Conservation (phyloP, 2,113 vertebrate genomes). For the Hippocampus comes region DNA sequence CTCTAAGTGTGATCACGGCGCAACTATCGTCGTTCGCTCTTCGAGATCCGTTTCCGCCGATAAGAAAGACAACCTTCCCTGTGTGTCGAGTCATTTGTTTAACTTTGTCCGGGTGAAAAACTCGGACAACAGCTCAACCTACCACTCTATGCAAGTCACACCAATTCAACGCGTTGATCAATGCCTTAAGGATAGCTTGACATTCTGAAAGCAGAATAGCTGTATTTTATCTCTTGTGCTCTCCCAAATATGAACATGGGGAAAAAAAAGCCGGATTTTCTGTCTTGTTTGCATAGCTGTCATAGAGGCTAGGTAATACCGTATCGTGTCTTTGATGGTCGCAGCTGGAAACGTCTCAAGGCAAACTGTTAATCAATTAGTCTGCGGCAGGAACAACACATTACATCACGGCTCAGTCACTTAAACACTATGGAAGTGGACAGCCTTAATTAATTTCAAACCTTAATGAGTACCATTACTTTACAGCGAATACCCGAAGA, state of each 20-base stretch:
- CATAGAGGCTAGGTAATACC: background rate
- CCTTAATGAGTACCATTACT: background rate
- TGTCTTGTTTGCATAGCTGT: background rate
- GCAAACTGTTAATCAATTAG: constrained; percentile 29
- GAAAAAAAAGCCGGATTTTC: constrained; percentile 10
- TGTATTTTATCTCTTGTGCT: constrained; percentile 49
- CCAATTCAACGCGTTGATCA: constrained; percentile 46
- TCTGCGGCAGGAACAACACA: constrained; percentile 4
- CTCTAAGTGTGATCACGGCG: too few species aligned
- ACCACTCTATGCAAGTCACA: constrained; percentile 38
- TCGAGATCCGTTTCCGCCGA: too few species aligned
- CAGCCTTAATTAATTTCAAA: background rate
- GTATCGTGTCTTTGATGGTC: constrained; percentile 40
- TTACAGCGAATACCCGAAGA: background rate
- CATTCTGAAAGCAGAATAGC: constrained; percentile 39
- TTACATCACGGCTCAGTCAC: background rate
- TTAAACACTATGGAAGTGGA: background rate
- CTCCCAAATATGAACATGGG: constrained; percentile 37
- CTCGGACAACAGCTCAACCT: constrained; percentile 1
- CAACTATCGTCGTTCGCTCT: too few species aligned
- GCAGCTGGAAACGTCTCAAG: constrained; percentile 26
- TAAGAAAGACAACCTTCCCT: too few species aligned
- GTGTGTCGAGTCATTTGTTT: too few species aligned
- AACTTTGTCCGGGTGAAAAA: too few species aligned
- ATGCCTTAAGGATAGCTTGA: constrained; percentile 63